Conservation (phyloP, 2,113 vertebrate species). For the Siniperca chuatsi region DNA sequence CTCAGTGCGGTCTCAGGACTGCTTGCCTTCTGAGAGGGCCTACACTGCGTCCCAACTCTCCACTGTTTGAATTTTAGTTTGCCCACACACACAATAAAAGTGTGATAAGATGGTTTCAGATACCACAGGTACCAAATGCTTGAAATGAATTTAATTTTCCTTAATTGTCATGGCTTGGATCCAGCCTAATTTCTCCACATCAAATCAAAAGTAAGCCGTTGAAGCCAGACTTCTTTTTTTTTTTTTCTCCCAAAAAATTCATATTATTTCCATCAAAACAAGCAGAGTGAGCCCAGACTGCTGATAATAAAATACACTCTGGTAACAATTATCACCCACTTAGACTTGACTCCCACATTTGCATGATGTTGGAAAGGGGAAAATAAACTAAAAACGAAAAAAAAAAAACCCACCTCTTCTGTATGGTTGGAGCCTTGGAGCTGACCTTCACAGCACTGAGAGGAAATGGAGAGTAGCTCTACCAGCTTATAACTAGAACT, state of each 20-base stretch:
- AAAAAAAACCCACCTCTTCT: slow-evolving; percentile 17
- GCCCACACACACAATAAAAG: slow-evolving; percentile 13
- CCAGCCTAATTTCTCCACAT: slow-evolving; percentile 47
- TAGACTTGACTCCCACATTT: slow-evolving; percentile 75
- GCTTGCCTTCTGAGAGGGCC: slow-evolving; percentile 11
- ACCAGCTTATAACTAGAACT: slow-evolving; percentile 75
- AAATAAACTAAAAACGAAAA: slow-evolving; percentile 28
- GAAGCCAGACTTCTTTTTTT: slow-evolving; percentile 28
- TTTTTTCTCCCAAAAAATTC: slow-evolving; percentile 22
- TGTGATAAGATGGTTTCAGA: slow-evolving; percentile 34
- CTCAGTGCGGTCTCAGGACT: slow-evolving; percentile 11
- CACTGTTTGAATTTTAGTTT: slow-evolving; percentile 6
- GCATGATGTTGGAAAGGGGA: slow-evolving; percentile 68
- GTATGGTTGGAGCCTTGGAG: slow-evolving; percentile 39
- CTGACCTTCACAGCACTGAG: slow-evolving; percentile 74
- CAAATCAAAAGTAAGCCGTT: slow-evolving; percentile 47
- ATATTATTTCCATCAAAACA: slow-evolving; percentile 63
- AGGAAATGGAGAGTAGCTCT: slow-evolving; percentile 62
- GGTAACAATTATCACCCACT: slow-evolving; percentile 83
- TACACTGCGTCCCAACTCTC: slow-evolving; percentile 31
- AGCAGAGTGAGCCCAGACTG: slow-evolving; percentile 71
- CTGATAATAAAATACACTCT: slow-evolving; percentile 79
- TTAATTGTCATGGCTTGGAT: slow-evolving; percentile 44
- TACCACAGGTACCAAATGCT: slow-evolving; percentile 45
- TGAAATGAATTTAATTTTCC: slow-evolving; percentile 15